Evolutionary conservation across 2,888 invertebrate species (phyloP).

Genomic region (Macrophya alboannulata): DNA sequence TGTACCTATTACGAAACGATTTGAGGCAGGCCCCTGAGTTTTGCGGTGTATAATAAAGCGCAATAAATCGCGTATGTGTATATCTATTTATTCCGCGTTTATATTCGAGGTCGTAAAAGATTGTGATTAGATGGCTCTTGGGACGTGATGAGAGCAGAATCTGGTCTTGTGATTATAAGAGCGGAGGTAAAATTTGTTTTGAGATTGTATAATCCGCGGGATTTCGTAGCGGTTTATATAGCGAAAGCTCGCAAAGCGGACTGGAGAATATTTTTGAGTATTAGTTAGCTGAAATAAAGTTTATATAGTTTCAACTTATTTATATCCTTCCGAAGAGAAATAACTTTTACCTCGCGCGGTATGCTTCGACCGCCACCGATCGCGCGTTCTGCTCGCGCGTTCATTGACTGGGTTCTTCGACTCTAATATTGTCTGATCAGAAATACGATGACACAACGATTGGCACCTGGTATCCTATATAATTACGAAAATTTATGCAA

Average conservation of each 20-base stretch:
- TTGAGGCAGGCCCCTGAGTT: neutral
- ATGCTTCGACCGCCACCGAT: neutral
- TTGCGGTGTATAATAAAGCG: neutral
- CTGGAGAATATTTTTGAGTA: neutral
- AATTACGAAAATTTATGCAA: neutral
- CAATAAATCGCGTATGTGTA: neutral
- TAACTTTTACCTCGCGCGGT: neutral
- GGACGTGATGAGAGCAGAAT: neutral
- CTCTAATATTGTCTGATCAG: neutral
- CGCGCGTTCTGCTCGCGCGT: neutral
- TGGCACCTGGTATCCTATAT: neutral
- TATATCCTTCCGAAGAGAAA: conserved; percentile 19
- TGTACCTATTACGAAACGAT: neutral
- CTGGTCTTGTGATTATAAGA: conserved; percentile 15
- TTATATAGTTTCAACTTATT: conserved; percentile 18
- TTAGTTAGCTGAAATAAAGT: neutral
- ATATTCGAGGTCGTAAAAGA: conserved; percentile 14
- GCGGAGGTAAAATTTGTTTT: neutral
- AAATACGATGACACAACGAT: neutral
- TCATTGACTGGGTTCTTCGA: conserved; percentile 3
- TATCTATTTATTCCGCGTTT: neutral
- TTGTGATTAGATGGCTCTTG: conserved; percentile 19
- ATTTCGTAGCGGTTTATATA: neutral
- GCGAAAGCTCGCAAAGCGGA: neutral
- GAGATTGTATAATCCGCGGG: conserved; percentile 2